Percentiles rank a stretch among this genome's conserved stretches.
phyloP scores from a whole-genome alignment of 2,113 vertebrate genomes.

The Triplophysa siluroides region DNA sequence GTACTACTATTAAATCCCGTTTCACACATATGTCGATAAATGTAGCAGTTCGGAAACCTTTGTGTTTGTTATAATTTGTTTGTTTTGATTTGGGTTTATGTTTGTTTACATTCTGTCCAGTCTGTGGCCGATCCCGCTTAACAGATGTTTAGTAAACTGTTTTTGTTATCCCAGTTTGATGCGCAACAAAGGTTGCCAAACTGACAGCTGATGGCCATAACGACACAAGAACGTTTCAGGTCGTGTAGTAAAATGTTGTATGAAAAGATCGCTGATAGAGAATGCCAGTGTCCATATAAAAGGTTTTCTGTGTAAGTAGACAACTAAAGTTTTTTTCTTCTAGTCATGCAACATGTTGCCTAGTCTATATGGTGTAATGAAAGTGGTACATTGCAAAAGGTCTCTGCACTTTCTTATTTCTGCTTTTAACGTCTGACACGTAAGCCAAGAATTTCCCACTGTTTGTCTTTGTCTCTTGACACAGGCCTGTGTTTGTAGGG shows the following conservation, averaged over 20 bases:
- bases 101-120: not conserved
- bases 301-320: not conserved
- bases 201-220: no score
- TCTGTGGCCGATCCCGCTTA: not conserved
- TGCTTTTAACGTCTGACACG: no score
- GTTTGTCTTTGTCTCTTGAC: not conserved
- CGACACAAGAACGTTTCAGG: no score
- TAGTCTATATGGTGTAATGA: not conserved
- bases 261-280: not conserved
- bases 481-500: not conserved
- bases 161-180: not conserved
- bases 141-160: not conserved
- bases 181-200: no score
- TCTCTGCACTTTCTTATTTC: no score
- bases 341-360: not conserved
- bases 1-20: not conserved
- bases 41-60: not conserved
- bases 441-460: not conserved
- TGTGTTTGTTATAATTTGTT: slow-evolving; percentile 16
- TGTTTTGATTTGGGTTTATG: not conserved
- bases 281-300: not conserved
- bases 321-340: no score
- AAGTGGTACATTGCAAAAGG: not conserved
- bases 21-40: not conserved
- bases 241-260: no score